Evolutionary conservation across 2,797 vertebrate genomes (phyloP).

Genomic region (Sebastes cheni): DNA sequence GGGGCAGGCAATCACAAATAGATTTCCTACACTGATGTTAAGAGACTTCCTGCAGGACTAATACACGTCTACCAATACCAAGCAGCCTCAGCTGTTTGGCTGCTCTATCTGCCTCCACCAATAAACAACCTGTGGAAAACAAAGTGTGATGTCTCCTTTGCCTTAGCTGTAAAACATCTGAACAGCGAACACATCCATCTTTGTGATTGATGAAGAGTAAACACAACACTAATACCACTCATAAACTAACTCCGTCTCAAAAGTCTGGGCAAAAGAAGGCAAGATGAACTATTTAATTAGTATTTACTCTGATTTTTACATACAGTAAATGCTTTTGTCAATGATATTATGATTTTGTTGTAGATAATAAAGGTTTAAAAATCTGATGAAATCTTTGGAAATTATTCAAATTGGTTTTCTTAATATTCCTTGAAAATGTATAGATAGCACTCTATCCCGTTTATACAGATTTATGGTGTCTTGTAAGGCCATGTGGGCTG

Average conservation of each 20-base stretch:
- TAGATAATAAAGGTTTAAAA: neutral
- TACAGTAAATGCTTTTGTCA: neutral
- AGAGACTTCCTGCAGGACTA: slow-evolving; percentile 1
- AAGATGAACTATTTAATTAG: neutral
- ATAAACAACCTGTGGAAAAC: slow-evolving; percentile 14
- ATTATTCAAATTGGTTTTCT: neutral
- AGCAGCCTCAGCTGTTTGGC: neutral
- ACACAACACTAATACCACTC: neutral
- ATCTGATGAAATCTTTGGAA: neutral
- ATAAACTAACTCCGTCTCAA: neutral
- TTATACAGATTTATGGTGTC: neutral
- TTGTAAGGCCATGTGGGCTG: neutral
- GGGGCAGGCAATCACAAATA: slow-evolving; percentile 2
- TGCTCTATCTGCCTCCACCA: neutral
- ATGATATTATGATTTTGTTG: neutral
- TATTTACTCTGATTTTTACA: neutral
- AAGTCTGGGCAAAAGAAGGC: neutral
- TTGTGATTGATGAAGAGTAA: neutral
- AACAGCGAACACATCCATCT: neutral
- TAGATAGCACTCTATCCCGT: neutral
- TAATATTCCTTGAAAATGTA: neutral
- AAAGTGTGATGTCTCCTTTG: neutral
- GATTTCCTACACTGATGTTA: slow-evolving; percentile 4
- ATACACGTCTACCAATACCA: too few species aligned
- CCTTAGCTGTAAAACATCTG: neutral